Percentiles rank a stretch among this genome's conserved stretches.
These are phyloP conservation scores for Pseudochromis fuscus DNA, from an alignment of 2,797 vertebrate genomes.

Conservation along the genomic window DNA sequence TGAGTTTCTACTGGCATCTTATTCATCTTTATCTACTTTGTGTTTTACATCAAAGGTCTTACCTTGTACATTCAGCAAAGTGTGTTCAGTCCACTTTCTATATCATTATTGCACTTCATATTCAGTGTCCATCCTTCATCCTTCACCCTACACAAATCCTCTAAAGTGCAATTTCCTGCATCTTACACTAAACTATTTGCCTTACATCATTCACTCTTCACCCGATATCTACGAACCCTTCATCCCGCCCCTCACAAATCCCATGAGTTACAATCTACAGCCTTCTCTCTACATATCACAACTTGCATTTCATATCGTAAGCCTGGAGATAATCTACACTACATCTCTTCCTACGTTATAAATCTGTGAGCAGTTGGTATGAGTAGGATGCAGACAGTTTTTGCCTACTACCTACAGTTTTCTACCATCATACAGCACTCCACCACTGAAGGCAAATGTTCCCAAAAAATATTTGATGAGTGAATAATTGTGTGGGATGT, in stretches of 20 bases:
- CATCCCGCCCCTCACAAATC: background rate
- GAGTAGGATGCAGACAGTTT: constrained; percentile 1
- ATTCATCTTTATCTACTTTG: background rate
- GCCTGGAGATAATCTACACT: background rate
- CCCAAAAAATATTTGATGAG: constrained; percentile 37
- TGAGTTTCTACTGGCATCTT: background rate
- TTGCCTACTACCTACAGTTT: constrained; percentile 4
- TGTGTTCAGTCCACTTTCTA: background rate
- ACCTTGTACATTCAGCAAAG: background rate
- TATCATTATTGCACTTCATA: background rate
- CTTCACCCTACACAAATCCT: background rate
- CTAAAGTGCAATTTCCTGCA: background rate
- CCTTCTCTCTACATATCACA: background rate
- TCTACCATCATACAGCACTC: background rate
- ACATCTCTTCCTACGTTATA: constrained; percentile 10
- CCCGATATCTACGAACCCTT: background rate
- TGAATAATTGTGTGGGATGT: constrained; percentile 46
- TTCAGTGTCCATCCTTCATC: background rate
- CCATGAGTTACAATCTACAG: background rate
- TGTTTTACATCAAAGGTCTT: background rate
- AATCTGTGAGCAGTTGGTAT: constrained; percentile 16
- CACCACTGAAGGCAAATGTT: constrained; percentile 24
- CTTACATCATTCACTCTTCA: background rate
- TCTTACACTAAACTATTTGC: background rate
- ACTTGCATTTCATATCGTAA: constrained; percentile 1